phyloP scores from a whole-genome alignment of 2,113 vertebrate genomes.

The Siniperca chuatsi region DNA sequence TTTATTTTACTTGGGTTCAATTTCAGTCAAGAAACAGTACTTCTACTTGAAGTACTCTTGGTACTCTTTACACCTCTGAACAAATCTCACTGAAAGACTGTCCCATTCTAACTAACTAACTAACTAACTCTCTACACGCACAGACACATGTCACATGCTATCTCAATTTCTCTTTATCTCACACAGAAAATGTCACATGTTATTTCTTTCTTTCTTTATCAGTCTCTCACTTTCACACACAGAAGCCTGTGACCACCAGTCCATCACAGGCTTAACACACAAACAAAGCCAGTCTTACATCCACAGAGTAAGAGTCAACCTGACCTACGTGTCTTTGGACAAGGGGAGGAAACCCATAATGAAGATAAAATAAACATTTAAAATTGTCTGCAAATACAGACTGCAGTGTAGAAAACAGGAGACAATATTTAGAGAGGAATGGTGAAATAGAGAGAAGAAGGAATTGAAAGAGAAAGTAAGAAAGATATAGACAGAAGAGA shows the following conservation, averaged over 20 bases:
- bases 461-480: conserved; percentile 10
- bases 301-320: conserved; percentile 24
- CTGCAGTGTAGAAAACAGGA: background rate
- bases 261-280: background rate
- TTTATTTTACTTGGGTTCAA: no score
- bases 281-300: conserved; percentile 8
- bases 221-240: conserved; percentile 38
- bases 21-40: no score
- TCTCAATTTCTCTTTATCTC: conserved; percentile 16
- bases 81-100: conserved; percentile 4
- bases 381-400: conserved; percentile 34
- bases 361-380: conserved; percentile 37
- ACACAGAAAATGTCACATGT: conserved; percentile 18
- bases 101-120: background rate
- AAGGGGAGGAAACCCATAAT: background rate
- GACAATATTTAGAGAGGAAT: conserved; percentile 11
- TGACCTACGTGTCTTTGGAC: conserved; percentile 7
- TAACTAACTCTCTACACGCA: background rate
- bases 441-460: background rate
- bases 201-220: conserved; percentile 35
- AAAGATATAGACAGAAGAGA: conserved; percentile 15
- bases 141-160: conserved; percentile 3
- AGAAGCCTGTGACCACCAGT: background rate
- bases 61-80: background rate
- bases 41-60: no score